These are phyloP conservation scores for Xylocopa sonorina DNA, from an alignment of 1,140 invertebrate species.

Conservation along the genomic window DNA sequence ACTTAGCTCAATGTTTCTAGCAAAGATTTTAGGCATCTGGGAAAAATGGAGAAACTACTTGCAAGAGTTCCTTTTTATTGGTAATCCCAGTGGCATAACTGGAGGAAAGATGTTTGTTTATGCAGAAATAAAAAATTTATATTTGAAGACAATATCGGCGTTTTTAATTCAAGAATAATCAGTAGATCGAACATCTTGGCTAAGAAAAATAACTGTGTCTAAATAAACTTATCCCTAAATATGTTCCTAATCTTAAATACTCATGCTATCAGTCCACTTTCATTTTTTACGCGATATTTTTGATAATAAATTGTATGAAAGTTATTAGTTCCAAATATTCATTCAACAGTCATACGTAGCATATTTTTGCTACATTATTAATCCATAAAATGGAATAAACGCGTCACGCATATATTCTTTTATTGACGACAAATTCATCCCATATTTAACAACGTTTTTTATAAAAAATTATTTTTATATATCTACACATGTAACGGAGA, in stretches of 20 bases:
- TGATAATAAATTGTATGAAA: slow-evolving; percentile 13
- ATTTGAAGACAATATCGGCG: no score
- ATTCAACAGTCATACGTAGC: neutral
- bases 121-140: no score
- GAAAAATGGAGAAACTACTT: no score
- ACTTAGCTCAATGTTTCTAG: no score
- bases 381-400: slow-evolving; percentile 35
- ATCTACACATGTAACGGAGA: neutral
- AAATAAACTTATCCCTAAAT: slow-evolving; percentile 19
- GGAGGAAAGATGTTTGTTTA: no score
- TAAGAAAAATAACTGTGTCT: neutral
- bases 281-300: neutral
- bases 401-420: neutral
- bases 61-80: no score
- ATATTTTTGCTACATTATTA: slow-evolving; percentile 35
- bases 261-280: neutral
- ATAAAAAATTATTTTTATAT: slow-evolving; percentile 31
- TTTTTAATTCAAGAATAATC: no score
- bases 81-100: no score
- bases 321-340: neutral
- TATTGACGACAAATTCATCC: slow-evolving; percentile 16
- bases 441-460: slow-evolving; percentile 23
- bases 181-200: no score
- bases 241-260: neutral
- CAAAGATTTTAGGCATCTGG: no score